A percentile compares a stretch with the other conserved stretches of the same genome.
These are phyloP conservation scores for Cettia cetti DNA, from an alignment of 2,113 vertebrate species.

Conservation along the genomic window DNA sequence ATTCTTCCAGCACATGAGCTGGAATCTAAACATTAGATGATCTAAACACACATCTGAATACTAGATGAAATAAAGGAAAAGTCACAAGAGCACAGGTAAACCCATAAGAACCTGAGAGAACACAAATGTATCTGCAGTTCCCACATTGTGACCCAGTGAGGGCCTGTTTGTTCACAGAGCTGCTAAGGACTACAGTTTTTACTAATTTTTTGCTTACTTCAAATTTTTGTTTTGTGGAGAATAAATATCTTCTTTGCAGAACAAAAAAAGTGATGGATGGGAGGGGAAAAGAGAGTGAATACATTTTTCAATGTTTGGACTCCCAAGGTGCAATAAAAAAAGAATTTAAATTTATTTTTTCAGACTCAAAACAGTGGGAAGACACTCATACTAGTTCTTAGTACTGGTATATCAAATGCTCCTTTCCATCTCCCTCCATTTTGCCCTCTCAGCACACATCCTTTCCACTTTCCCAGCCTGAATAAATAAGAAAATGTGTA, in stretches of 20 bases:
- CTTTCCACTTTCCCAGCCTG: background rate
- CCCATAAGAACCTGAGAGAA: background rate
- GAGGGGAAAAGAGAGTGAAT: rapidly evolving
- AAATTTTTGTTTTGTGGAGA: background rate
- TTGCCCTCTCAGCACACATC: background rate
- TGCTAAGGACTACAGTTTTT: background rate
- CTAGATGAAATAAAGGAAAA: background rate
- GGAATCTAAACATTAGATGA: background rate
- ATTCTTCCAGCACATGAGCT: background rate
- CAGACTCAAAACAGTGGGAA: background rate
- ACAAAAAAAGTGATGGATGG: background rate
- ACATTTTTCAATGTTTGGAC: background rate
- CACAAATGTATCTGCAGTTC: background rate
- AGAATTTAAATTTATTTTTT: background rate
- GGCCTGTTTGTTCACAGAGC: background rate
- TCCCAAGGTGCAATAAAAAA: background rate
- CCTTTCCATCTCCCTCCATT: background rate
- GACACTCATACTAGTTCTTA: background rate
- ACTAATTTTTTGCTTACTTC: background rate
- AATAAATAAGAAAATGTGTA: background rate
- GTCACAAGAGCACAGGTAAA: background rate
- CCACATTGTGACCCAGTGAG: background rate
- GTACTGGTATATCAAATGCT: background rate
- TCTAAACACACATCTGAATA: background rate
- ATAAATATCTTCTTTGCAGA: background rate